These are phyloP conservation scores for Karalla daura DNA, from an alignment of 2,797 vertebrate species.

Conservation along the genomic window DNA sequence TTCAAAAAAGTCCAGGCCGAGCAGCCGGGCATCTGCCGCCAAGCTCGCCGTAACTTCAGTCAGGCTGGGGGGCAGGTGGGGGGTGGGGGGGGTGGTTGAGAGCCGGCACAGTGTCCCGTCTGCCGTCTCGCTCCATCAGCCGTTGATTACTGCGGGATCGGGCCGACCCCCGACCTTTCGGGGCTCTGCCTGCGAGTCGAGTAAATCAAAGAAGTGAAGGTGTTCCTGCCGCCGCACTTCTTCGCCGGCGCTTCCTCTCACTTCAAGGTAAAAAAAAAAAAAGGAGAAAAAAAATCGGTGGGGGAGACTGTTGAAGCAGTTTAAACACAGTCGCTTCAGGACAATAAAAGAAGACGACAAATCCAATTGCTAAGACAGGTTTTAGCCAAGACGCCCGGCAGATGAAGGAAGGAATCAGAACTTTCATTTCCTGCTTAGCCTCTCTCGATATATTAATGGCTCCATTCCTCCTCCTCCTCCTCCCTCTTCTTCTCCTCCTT, in stretches of 20 bases:
- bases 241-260: no score
- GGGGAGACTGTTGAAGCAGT: slow-evolving; percentile 3
- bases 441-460: slow-evolving; percentile 60
- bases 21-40: slow-evolving; percentile 42
- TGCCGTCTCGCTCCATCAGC: slow-evolving; percentile 7
- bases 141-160: slow-evolving; percentile 17
- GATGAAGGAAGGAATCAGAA: slow-evolving; percentile 53
- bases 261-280: slow-evolving; percentile 13
- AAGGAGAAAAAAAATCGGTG: no score
- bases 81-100: no score
- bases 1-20: slow-evolving; percentile 46
- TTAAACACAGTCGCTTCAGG: slow-evolving; percentile 5
- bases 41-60: slow-evolving; percentile 43
- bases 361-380: slow-evolving; percentile 36
- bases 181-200: not conserved
- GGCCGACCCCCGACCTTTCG: slow-evolving; percentile 32
- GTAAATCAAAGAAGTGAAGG: slow-evolving; percentile 1
- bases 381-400: slow-evolving; percentile 44
- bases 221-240: not conserved
- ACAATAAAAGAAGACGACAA: slow-evolving; percentile 38
- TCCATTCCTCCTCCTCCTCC: slow-evolving; percentile 30
- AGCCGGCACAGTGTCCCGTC: no score
- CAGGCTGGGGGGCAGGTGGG: no score
- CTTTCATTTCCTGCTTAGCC: slow-evolving; percentile 71
- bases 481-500: slow-evolving; percentile 18